Evolutionary conservation across 1,140 invertebrate genomes (phyloP).

Genomic region (Zeugodacus cucurbitae): DNA sequence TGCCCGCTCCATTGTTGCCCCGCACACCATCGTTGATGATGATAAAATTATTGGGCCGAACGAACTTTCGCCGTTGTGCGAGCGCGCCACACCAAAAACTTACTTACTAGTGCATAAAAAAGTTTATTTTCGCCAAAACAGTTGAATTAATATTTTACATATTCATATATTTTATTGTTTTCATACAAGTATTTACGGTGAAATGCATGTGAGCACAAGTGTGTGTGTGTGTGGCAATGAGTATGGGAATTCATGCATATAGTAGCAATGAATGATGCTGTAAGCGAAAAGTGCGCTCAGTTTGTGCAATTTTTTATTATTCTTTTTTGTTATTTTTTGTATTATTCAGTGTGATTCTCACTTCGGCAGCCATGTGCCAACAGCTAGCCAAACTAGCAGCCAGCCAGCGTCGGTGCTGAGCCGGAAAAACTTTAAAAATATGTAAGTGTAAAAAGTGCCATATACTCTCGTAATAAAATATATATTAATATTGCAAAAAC

Average conservation of each 20-base stretch:
- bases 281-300: background rate
- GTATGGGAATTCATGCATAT: background rate
- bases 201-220: background rate
- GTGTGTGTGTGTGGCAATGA: background rate
- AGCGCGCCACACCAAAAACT: background rate
- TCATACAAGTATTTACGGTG: background rate
- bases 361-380: background rate
- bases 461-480: background rate
- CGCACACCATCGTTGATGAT: background rate
- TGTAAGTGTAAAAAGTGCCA: background rate
- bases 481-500: constrained; percentile 21
- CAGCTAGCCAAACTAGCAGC: no score
- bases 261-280: background rate
- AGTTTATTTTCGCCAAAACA: constrained; percentile 29
- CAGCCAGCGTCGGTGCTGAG: background rate
- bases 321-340: background rate
- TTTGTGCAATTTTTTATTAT: background rate
- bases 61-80: constrained; percentile 1
- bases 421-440: background rate
- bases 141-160: constrained; percentile 32
- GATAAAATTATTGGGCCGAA: constrained; percentile 28
- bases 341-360: background rate
- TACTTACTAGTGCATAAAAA: constrained; percentile 15
- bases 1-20: background rate
- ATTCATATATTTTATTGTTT: constrained; percentile 7